phyloP scores from a whole-genome alignment of 2,888 invertebrate species.

The Nebria salina region DNA sequence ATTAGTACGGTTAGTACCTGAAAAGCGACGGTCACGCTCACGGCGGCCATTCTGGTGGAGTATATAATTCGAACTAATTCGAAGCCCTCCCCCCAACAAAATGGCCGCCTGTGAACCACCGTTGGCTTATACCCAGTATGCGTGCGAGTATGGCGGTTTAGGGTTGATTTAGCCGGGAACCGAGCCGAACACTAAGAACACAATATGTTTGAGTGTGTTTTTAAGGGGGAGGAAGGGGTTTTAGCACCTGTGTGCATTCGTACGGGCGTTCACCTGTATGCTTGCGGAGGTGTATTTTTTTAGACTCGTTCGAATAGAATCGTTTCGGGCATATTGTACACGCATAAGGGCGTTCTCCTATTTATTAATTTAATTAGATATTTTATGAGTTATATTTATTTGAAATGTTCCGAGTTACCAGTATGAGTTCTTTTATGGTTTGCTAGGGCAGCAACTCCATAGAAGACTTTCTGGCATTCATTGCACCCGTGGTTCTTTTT shows the following conservation, averaged over 20 bases:
- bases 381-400: too few species aligned
- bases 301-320: constrained; percentile 78
- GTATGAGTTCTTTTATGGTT: constrained; percentile 76
- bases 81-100: too few species aligned
- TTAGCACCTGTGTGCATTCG: constrained; percentile 63
- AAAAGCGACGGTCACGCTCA: too few species aligned
- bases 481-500: constrained; percentile 70
- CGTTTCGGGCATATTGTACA: constrained; percentile 79
- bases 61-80: too few species aligned
- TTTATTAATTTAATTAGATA: not conserved
- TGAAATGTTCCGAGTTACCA: constrained; percentile 60
- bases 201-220: not conserved
- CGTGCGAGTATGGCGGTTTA: constrained; percentile 61
- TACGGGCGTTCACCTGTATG: constrained; percentile 67
- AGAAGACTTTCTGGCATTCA: constrained; percentile 74
- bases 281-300: constrained; percentile 76
- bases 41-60: too few species aligned
- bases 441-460: constrained; percentile 68
- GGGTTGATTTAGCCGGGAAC: constrained; percentile 84
- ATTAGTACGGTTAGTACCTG: too few species aligned
- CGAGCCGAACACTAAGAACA: constrained; percentile 74
- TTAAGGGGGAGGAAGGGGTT: not conserved
- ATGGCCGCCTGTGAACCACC: too few species aligned
- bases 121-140: constrained; percentile 70
- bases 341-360: constrained; percentile 68